Evolutionary conservation across 2,797 vertebrate genomes (phyloP).

Genomic region (Geotrypetes seraphini): DNA sequence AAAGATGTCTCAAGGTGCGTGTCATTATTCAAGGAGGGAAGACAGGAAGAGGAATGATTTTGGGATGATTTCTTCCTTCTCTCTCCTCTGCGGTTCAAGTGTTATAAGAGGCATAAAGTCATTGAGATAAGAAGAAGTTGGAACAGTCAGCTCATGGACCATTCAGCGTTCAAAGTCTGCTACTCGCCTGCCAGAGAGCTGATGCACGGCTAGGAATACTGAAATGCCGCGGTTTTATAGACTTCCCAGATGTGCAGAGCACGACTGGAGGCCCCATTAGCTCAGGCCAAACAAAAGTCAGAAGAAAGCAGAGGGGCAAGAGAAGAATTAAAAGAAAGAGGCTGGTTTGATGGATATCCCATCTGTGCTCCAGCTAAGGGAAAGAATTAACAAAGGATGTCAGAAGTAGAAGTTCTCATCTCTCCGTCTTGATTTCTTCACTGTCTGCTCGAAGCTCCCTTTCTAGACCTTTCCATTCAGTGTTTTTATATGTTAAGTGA

Average conservation of each 20-base stretch:
- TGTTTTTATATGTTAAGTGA: no score
- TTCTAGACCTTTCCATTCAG: no score
- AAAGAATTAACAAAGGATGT: slow-evolving; percentile 28
- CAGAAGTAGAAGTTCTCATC: neutral
- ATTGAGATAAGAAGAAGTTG: no score
- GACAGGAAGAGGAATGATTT: no score
- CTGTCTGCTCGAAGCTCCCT: no score
- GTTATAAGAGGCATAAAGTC: no score
- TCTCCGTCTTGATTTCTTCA: neutral
- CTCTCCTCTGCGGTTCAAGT: no score
- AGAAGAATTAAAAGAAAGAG: no score
- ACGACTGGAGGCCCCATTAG: slow-evolving; percentile 44
- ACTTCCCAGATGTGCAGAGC: slow-evolving; percentile 46
- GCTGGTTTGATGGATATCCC: slow-evolving; percentile 66
- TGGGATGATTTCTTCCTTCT: no score
- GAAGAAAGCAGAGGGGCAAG: slow-evolving; percentile 5
- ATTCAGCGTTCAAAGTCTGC: slow-evolving; percentile 3
- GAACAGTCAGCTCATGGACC: neutral
- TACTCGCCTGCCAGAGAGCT: slow-evolving; percentile 21
- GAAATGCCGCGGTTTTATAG: slow-evolving; percentile 40
- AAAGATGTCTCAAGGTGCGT: no score
- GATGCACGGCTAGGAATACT: slow-evolving; percentile 39
- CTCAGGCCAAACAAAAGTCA: slow-evolving; percentile 40
- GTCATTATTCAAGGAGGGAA: no score
- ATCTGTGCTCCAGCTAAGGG: slow-evolving; percentile 48